Evolutionary conservation across 2,888 invertebrate genomes (phyloP).

Genomic region (Caenorhabditis auriculariae): DNA sequence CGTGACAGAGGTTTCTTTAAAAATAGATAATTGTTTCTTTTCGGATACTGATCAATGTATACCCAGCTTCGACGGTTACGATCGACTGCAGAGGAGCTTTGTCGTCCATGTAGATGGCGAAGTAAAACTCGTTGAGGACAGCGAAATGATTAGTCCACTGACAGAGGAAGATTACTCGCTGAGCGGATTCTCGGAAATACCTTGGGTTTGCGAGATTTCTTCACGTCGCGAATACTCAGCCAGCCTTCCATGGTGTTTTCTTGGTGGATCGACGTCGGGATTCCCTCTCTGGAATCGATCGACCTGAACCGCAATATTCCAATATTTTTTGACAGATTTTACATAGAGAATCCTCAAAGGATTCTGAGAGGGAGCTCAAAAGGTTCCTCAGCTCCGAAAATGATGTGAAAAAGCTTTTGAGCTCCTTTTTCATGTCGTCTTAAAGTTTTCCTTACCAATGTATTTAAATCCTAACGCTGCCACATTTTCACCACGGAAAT

Average conservation of each 20-base stretch:
- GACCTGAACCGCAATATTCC: slow-evolving; percentile 64
- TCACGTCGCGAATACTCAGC: slow-evolving; percentile 16
- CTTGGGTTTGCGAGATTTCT: slow-evolving; percentile 24
- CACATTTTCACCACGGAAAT: too few relatives aligned
- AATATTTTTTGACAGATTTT: too few relatives aligned
- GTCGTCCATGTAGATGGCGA: slow-evolving; percentile 21
- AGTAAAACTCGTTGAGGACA: slow-evolving; percentile 18
- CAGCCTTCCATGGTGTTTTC: slow-evolving; percentile 15
- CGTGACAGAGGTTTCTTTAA: slow-evolving; percentile 93
- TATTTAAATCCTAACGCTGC: too few relatives aligned
- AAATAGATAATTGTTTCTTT: neutral
- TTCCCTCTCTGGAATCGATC: slow-evolving; percentile 33
- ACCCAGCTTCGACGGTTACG: slow-evolving; percentile 20
- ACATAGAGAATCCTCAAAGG: too few relatives aligned
- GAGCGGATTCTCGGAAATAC: slow-evolving; percentile 2
- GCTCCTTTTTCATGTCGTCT: too few relatives aligned
- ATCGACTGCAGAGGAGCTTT: slow-evolving; percentile 4
- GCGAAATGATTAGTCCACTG: slow-evolving; percentile 21
- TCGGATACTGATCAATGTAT: neutral
- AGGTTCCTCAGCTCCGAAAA: too few relatives aligned
- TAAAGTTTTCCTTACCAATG: too few relatives aligned
- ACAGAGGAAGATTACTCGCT: neutral
- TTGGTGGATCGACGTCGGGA: slow-evolving; percentile 13
- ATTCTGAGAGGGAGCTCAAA: too few relatives aligned
- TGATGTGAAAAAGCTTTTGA: too few relatives aligned